Conservation (phyloP, 2,888 invertebrate species). For the Rhogogaster chlorosoma region DNA sequence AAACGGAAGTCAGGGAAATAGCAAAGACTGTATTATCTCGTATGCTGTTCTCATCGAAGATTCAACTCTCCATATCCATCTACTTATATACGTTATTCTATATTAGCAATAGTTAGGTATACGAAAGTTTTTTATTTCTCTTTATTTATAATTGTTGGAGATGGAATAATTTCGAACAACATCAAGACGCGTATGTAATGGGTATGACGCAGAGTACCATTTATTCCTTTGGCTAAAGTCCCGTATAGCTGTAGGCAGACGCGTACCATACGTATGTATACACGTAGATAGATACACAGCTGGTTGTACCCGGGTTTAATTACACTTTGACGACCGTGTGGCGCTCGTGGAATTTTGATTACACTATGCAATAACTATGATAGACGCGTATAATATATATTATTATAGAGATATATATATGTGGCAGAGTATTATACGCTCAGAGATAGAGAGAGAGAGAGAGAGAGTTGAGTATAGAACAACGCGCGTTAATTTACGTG, state of each 20-base stretch:
- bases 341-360: conserved; percentile 32
- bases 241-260: neutral
- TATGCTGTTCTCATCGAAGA: neutral
- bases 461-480: neutral
- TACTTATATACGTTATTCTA: no score
- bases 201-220: neutral
- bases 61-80: neutral
- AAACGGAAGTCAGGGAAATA: neutral
- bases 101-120: no score
- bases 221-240: neutral
- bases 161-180: no score
- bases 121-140: no score
- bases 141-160: no score
- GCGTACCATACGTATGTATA: neutral
- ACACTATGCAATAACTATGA: conserved; percentile 24
- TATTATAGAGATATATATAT: neutral
- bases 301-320: conserved; percentile 1
- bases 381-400: conserved; percentile 7
- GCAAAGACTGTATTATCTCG: neutral
- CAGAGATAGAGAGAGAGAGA: neutral
- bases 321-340: conserved; percentile 40
- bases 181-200: neutral
- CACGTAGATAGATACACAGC: neutral
- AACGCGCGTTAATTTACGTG: neutral
- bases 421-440: neutral